Base-by-base conservation (phyloP, 2,113 vertebrate species). In the Colius striatus region DNA sequence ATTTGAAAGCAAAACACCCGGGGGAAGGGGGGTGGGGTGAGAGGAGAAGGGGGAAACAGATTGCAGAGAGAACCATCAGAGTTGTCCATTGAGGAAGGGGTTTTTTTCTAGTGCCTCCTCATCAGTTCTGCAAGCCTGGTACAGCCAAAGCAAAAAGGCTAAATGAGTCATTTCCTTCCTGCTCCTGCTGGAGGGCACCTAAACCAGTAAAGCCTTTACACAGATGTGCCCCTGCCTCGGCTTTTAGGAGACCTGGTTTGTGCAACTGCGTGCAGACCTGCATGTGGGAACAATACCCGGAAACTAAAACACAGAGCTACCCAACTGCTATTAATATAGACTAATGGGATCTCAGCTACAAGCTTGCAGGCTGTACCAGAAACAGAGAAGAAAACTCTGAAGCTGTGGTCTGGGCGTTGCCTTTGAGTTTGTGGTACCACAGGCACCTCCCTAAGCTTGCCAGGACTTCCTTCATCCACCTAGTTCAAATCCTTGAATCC, bases 151-250 rank as follows among this genome's bases (percentile, higher is more conserved):
- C 65, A 89, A 47, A 90, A 77, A 94, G 83, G 79, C 67, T 63
- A 53, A 88, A 57, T 96, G 92, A 97, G 25, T 96, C 96, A 96
- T 88, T 96, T 96, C 93, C 96, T 97, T 96, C 94, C 95, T 88
- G 85, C 75, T 86, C 45, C 76, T 32, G 68, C 55, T 88, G 79
- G 14, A 22, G 10, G n/a, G 65, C 90, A 96, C 92, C 88, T 67
- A 60, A 67, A 10, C 30, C 68, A 67, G 12, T 7, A 17, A 36
- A 81, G 53, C 21, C 48, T 54, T 80, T 25, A 30, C 60, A 38
- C 23, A 88, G 85, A 17, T 11, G 9, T 10, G 15, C 47, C 60
- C 34, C 55, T 12, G 38, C 0, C 60, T 70, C 51, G 0, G 5
- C 27, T 2, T 7, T 2, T 12, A 68, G 58, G 54, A 76, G 94